A percentile compares a stretch with the other conserved stretches of the same genome.
Conservation (phyloP, 2,797 vertebrate species). For the Oreonectes daqikongensis region DNA sequence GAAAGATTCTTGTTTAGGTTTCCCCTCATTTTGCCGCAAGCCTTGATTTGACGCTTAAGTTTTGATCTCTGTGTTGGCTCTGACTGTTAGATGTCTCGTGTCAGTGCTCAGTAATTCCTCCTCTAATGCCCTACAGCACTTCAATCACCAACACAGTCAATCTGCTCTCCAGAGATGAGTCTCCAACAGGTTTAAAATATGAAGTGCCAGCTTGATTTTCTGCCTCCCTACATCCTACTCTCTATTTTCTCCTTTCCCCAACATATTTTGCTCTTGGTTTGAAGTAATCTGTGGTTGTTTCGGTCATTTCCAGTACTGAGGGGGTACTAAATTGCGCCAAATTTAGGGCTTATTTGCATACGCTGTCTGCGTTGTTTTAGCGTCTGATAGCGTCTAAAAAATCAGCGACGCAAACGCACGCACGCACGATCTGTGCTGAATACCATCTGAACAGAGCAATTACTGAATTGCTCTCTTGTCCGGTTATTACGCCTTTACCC, state of each 20-base stretch:
- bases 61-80: conserved; percentile 46
- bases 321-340: not conserved
- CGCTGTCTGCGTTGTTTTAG: conserved; percentile 7
- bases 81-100: conserved; percentile 53
- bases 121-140: conserved; percentile 58
- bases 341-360: not conserved
- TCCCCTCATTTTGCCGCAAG: conserved; percentile 49
- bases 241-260: conserved; percentile 5
- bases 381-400: not conserved
- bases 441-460: too few species aligned
- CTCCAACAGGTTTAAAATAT: conserved; percentile 35
- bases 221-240: not conserved
- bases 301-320: conserved; percentile 16
- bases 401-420: not conserved
- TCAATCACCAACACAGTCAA: conserved; percentile 57
- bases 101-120: conserved; percentile 53
- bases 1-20: conserved; percentile 44
- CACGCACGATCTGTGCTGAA: too few species aligned
- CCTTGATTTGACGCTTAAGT: conserved; percentile 32
- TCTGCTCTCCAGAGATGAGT: conserved; percentile 54
- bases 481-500: too few species aligned
- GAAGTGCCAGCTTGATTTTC: conserved; percentile 16
- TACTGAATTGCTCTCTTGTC: too few species aligned
- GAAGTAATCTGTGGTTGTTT: conserved; percentile 18
- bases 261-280: conserved; percentile 37